phyloP scores from a whole-genome alignment of 2,113 vertebrate genomes.

The Mionectes macconnelli region DNA sequence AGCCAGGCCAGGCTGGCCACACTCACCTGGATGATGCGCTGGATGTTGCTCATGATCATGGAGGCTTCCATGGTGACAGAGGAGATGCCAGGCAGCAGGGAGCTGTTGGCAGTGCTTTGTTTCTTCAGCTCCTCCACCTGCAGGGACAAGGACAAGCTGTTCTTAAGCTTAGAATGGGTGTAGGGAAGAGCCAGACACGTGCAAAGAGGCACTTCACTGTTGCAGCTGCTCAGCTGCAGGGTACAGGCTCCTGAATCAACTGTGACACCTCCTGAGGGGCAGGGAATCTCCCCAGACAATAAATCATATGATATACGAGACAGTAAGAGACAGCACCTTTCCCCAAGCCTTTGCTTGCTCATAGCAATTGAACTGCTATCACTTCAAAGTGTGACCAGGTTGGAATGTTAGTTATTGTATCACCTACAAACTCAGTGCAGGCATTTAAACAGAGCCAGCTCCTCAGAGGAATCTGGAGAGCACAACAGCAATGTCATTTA shows the following conservation, averaged over 20 bases:
- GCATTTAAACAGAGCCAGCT: neutral
- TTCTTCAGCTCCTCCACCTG: slow-evolving; percentile 90
- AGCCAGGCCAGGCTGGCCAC: neutral
- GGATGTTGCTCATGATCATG: slow-evolving; percentile 94
- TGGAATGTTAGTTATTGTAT: neutral
- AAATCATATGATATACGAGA: neutral
- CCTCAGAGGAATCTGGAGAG: neutral
- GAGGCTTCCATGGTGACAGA: slow-evolving; percentile 91
- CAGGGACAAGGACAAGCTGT: neutral
- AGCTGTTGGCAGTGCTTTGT: slow-evolving; percentile 69
- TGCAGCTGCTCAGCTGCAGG: neutral
- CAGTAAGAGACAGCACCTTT: neutral
- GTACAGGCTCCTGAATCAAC: neutral
- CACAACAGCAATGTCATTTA: neutral
- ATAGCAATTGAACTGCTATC: neutral
- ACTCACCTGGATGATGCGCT: slow-evolving; percentile 91
- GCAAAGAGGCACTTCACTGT: neutral
- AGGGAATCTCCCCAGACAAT: neutral
- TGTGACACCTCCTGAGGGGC: neutral
- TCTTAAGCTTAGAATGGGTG: neutral
- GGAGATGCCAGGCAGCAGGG: slow-evolving; percentile 76
- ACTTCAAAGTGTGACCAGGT: neutral
- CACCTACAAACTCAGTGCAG: neutral
- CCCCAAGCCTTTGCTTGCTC: neutral
- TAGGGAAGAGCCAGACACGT: neutral